phyloP scores from a whole-genome alignment of 2,113 vertebrate genomes.

The Isurus oxyrinchus region DNA sequence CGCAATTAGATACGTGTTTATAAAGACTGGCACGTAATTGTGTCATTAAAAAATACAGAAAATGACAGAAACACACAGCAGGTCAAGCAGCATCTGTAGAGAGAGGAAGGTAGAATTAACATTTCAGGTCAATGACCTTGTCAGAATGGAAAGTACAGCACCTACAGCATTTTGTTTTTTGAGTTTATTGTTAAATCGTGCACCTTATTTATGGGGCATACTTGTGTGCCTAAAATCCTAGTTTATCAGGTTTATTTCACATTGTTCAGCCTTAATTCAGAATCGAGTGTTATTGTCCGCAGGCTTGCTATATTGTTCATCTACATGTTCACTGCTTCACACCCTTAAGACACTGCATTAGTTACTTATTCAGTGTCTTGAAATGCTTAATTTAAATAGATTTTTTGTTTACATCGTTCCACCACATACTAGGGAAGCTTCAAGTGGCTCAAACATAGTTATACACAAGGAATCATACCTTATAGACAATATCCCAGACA shows the following conservation, averaged over 20 bases:
- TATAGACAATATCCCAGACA: too few relatives aligned
- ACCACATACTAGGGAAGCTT: background rate
- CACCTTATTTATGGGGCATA: background rate
- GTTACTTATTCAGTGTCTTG: background rate
- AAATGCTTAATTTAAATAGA: background rate
- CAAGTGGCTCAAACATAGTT: background rate
- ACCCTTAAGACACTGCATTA: background rate
- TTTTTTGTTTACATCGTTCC: background rate
- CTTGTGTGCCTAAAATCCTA: background rate
- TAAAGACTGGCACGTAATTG: background rate
- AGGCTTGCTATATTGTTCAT: background rate
- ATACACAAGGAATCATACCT: too few relatives aligned
- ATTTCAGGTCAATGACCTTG: background rate
- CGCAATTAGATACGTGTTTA: background rate
- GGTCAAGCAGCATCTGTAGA: background rate
- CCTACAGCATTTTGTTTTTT: background rate
- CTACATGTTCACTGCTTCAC: background rate
- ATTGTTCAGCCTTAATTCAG: background rate
- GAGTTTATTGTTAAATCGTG: background rate
- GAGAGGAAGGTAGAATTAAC: background rate
- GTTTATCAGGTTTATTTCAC: background rate
- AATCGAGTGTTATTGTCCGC: background rate
- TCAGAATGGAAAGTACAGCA: background rate
- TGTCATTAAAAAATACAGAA: background rate
- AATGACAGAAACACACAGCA: background rate